Conservation (phyloP, 2,888 invertebrate genomes). For the Perizoma flavofasciatum region DNA sequence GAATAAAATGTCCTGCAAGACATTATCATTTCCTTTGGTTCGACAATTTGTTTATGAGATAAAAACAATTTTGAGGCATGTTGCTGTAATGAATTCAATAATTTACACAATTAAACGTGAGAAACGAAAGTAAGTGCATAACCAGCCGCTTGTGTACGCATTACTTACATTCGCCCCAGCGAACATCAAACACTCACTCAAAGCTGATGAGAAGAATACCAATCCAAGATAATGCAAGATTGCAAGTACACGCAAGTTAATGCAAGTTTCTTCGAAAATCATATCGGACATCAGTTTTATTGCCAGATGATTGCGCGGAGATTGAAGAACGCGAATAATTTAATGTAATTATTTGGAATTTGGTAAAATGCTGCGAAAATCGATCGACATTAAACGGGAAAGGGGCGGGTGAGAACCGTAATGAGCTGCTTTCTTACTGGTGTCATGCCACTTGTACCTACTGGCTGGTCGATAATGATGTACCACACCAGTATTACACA, state of each 20-base stretch:
- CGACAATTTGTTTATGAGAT: too few relatives aligned
- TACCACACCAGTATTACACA: constrained; percentile 24
- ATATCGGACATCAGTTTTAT: constrained; percentile 60
- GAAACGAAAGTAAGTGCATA: constrained; percentile 18
- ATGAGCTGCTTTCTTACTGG: constrained; percentile 29
- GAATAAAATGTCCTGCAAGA: too few relatives aligned
- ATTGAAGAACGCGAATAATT: constrained; percentile 55
- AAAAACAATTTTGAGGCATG: neutral
- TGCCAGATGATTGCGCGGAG: constrained; percentile 52
- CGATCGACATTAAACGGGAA: constrained; percentile 58
- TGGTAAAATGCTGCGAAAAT: constrained; percentile 49
- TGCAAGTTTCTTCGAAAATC: constrained; percentile 57
- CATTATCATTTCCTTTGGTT: too few relatives aligned
- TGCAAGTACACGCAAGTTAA: constrained; percentile 32
- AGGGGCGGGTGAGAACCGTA: constrained; percentile 35
- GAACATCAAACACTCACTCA: constrained; percentile 5
- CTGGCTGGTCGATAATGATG: constrained; percentile 15
- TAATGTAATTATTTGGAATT: constrained; percentile 61
- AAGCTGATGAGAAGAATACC: constrained; percentile 32
- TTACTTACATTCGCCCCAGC: too few relatives aligned
- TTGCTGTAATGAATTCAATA: constrained; percentile 3
- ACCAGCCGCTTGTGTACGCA: too few relatives aligned
- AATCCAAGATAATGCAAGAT: constrained; percentile 25
- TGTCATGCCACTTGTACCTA: constrained; percentile 20
- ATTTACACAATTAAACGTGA: constrained; percentile 14